Base-by-base conservation (phyloP, 2,113 vertebrate species). In the Picathartes gymnocephalus region DNA sequence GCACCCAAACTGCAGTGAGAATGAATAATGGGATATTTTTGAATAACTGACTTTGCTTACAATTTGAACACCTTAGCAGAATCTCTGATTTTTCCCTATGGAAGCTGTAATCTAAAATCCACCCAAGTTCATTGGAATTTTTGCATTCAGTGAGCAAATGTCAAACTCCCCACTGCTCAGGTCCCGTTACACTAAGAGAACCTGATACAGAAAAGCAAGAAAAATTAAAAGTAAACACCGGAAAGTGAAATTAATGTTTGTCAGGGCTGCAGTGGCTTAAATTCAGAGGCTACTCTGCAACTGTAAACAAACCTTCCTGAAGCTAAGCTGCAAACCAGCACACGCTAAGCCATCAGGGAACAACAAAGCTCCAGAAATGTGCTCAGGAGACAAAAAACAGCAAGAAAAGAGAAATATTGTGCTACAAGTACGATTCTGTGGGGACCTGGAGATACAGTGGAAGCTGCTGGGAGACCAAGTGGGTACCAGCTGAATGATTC, bases 221-320 rank as follows among this genome's bases (percentile, higher is more conserved):
- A 92, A 90, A 89, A 96, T 47, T 44, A 85, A 86, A 94, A 76
- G 60, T 35, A 87, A 91, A 86, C 76, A 91, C 30, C 66, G 50
- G 57, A 68, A 94, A 91, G 44, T 45, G 58, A 94, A 92, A 84
- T 81, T 56, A 92, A 58, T 93, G 44, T 95, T 84, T 96, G 88
- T 83, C 64, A 78, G 62, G 69, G 33, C 64, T 86, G n/a, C 1
- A 0, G 22, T 31, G 45, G 47, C 82, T 95, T 91, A 72, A 89
- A 70, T 66, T 86, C 33, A 16, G 35, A 82, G 44, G 86, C 58
- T 78, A 35, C 70, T 65, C 42, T 70, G 79, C 69, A 83, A 77
- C 45, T 33, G 50, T 89, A 92, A 95, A 51, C 77, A 93, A 95
- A 48, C 27, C 33, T 88, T 89, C 57, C 61, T 72, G 53, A 58